phyloP scores from a whole-genome alignment of 2,888 invertebrate genomes.

The Harpagoxenus sublaevis region DNA sequence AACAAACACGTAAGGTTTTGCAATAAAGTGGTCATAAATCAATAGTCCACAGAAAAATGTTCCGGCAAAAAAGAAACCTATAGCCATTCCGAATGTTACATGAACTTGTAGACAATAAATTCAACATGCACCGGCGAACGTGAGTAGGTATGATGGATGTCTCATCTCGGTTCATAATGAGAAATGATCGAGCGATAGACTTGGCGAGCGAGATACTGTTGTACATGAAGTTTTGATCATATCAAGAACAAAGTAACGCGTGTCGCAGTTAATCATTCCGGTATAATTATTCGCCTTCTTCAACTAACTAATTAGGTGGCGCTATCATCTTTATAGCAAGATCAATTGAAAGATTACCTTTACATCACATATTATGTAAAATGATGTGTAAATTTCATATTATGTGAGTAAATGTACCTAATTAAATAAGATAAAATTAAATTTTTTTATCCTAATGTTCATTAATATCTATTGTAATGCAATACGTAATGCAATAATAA shows the following conservation, averaged over 20 bases:
- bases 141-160: conserved; percentile 65
- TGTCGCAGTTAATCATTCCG: conserved; percentile 63
- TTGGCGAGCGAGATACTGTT: conserved; percentile 15
- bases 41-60: conserved; percentile 23
- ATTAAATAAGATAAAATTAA: neutral
- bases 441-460: neutral
- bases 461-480: neutral
- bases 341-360: conserved; percentile 37
- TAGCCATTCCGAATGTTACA: conserved; percentile 29
- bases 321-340: conserved; percentile 27
- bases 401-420: no score
- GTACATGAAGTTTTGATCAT: conserved; percentile 41
- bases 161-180: conserved; percentile 50
- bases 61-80: conserved; percentile 37
- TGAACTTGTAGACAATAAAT: conserved; percentile 52
- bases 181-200: conserved; percentile 51
- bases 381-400: neutral
- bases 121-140: conserved; percentile 57
- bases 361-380: neutral
- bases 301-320: conserved; percentile 45
- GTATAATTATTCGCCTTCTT: conserved; percentile 11
- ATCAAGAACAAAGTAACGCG: conserved; percentile 53
- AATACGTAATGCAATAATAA: neutral
- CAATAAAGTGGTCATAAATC: conserved; percentile 58
- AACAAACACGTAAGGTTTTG: neutral